phyloP scores from a whole-genome alignment of 2,888 invertebrate species.

The Anoncus sp. region DNA sequence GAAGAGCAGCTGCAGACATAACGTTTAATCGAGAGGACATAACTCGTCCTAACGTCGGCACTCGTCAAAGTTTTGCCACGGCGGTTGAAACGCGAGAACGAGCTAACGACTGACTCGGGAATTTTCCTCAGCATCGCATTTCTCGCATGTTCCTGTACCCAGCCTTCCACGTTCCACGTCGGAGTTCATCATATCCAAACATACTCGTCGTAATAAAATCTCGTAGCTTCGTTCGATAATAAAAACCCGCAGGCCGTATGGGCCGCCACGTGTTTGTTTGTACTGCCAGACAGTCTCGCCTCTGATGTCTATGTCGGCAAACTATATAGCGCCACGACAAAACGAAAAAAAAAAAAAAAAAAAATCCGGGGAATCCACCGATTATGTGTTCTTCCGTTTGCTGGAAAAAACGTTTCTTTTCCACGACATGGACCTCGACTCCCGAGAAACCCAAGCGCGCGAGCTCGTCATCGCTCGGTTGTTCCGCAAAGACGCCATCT shows the following conservation, averaged over 20 bases:
- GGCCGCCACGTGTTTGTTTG: slow-evolving; percentile 76
- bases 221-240: slow-evolving; percentile 77
- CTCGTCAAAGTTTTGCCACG: slow-evolving; percentile 49
- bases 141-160: slow-evolving; percentile 44
- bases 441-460: slow-evolving; percentile 68
- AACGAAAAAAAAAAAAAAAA: too few species aligned
- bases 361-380: slow-evolving; percentile 57
- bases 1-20: slow-evolving; percentile 13
- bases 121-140: slow-evolving; percentile 26
- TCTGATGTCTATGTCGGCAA: slow-evolving; percentile 70
- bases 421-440: slow-evolving; percentile 75
- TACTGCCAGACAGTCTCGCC: slow-evolving; percentile 69
- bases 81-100: slow-evolving; percentile 44
- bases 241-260: slow-evolving; percentile 75
- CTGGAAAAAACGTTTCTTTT: slow-evolving; percentile 75
- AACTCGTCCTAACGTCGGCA: slow-evolving; percentile 45
- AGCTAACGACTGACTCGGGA: slow-evolving; percentile 29
- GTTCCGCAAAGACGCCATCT: background rate
- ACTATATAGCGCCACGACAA: slow-evolving; percentile 54
- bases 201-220: slow-evolving; percentile 76
- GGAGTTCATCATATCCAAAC: slow-evolving; percentile 75
- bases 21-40: slow-evolving; percentile 12
- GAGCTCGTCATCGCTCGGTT: slow-evolving; percentile 12
- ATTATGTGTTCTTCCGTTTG: slow-evolving; percentile 69
- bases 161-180: too few species aligned